A percentile compares a stretch with the other conserved stretches of the same genome.
Conservation (phyloP, 2,797 vertebrate species). For the Paratrypauchen microcephalus region DNA sequence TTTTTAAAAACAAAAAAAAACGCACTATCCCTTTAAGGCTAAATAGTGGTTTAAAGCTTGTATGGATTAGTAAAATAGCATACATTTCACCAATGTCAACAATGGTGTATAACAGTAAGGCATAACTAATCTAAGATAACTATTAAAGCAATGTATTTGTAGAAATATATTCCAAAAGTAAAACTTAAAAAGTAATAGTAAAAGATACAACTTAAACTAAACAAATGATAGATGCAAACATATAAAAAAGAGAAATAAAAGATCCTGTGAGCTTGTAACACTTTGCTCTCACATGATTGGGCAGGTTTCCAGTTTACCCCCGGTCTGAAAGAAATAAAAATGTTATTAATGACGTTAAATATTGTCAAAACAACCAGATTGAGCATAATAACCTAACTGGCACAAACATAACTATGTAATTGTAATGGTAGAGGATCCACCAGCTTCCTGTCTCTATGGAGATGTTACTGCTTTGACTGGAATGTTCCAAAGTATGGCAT, state of each 20-base stretch:
- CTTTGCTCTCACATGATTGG: slow-evolving; percentile 69
- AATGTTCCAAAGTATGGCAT: too few species aligned
- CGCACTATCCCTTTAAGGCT: neutral
- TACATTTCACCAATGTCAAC: slow-evolving; percentile 13
- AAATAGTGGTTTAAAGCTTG: slow-evolving; percentile 2
- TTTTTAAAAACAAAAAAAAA: slow-evolving; percentile 1
- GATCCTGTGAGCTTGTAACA: neutral
- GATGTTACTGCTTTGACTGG: too few species aligned
- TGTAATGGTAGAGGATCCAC: too few species aligned
- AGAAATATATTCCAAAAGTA: slow-evolving; percentile 25
- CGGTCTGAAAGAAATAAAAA: slow-evolving; percentile 48
- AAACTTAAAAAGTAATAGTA: slow-evolving; percentile 5
- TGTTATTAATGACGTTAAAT: neutral
- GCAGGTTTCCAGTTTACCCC: slow-evolving; percentile 64
- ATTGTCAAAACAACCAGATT: neutral
- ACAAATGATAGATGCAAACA: slow-evolving; percentile 20
- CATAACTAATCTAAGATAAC: slow-evolving; percentile 48
- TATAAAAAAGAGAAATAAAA: neutral
- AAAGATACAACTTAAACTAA: slow-evolving; percentile 31
- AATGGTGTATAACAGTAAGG: slow-evolving; percentile 13
- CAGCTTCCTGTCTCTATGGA: too few species aligned
- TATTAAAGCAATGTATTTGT: slow-evolving; percentile 28
- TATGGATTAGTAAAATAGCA: neutral
- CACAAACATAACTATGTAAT: too few species aligned
- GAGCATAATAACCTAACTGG: neutral